Conservation (phyloP, 2,797 vertebrate species). For the Esox lucius region DNA sequence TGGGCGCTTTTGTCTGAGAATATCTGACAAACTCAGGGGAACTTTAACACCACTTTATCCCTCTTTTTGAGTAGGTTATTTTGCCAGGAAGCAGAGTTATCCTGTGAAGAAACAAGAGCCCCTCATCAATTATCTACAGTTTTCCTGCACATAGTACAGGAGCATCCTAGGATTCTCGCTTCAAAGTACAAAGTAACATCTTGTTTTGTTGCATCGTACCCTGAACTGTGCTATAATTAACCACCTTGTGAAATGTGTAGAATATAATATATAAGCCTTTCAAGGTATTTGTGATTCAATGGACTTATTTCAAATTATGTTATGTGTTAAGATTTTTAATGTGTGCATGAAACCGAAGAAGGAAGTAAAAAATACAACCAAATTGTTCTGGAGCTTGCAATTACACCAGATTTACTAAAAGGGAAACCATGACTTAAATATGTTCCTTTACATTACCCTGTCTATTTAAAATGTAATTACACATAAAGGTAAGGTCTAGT, state of each 20-base stretch:
- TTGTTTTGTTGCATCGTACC: neutral
- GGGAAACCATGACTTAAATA: neutral
- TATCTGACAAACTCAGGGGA: slow-evolving; percentile 46
- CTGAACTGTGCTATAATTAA: neutral
- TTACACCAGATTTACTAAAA: neutral
- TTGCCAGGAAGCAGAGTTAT: slow-evolving; percentile 29
- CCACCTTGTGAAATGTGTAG: neutral
- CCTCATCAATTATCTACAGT: slow-evolving; percentile 41
- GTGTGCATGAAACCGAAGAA: neutral
- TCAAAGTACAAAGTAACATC: neutral
- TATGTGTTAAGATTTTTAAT: neutral
- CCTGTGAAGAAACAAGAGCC: slow-evolving; percentile 35
- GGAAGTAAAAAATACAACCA: neutral
- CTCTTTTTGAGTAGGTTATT: slow-evolving; percentile 42
- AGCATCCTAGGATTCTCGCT: neutral
- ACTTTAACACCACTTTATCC: slow-evolving; percentile 48
- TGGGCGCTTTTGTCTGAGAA: slow-evolving; percentile 51
- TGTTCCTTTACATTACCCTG: neutral
- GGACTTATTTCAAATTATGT: neutral
- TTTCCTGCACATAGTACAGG: neutral
- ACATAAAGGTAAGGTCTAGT: neutral
- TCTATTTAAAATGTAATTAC: neutral
- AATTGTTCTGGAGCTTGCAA: neutral
- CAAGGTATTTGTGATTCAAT: neutral
- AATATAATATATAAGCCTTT: neutral